phyloP scores from a whole-genome alignment of 2,797 vertebrate genomes.

The Takifugu rubripes region DNA sequence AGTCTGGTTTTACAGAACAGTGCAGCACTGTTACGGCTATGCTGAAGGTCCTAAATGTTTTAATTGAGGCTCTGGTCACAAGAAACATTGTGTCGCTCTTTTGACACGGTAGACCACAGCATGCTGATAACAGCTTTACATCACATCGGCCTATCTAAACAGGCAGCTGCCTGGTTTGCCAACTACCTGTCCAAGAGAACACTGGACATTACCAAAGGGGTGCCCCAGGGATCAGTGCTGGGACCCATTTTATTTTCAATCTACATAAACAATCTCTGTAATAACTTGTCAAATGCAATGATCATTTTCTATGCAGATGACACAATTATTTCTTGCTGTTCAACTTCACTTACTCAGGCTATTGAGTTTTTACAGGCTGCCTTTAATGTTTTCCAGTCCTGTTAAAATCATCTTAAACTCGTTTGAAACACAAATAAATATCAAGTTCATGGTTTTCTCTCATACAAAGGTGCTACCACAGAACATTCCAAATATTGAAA shows the following conservation, averaged over 20 bases:
- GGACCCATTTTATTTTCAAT: not conserved
- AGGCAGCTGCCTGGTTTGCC: too few relatives aligned
- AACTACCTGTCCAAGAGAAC: not conserved
- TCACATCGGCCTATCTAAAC: too few relatives aligned
- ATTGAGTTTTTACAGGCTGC: not conserved
- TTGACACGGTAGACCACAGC: too few relatives aligned
- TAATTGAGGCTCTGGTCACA: too few relatives aligned
- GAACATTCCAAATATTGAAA: too few relatives aligned
- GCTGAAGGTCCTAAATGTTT: too few relatives aligned
- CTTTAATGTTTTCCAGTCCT: not conserved
- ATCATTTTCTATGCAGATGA: not conserved
- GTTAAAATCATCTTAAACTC: not conserved
- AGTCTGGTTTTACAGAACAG: too few relatives aligned
- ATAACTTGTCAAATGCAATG: not conserved
- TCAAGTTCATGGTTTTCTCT: not conserved
- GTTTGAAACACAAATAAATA: not conserved
- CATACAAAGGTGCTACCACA: not conserved
- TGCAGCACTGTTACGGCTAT: too few relatives aligned
- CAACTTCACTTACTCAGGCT: not conserved
- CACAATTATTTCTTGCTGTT: not conserved
- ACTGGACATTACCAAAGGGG: not conserved
- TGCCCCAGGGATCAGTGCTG: not conserved
- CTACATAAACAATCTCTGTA: not conserved
- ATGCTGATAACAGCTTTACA: too few relatives aligned
- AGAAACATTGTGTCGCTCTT: too few relatives aligned